Percentiles rank a stretch among this genome's conserved stretches.
Conservation (phyloP, 2,797 vertebrate genomes). For the Halcyon chelicuti region DNA sequence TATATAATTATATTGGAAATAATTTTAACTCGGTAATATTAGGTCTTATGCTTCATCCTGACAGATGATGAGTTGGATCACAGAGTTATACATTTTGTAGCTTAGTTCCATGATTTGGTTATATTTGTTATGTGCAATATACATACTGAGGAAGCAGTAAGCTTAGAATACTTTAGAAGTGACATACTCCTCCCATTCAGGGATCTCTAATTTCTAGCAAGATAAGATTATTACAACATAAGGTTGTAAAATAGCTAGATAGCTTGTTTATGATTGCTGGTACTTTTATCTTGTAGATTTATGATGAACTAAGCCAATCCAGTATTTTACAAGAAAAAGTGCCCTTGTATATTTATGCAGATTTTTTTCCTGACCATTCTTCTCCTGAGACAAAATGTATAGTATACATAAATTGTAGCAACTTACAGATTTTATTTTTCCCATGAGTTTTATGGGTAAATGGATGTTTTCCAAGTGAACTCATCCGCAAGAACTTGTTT, state of each 20-base stretch:
- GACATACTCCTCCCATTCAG: neutral
- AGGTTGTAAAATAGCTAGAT: neutral
- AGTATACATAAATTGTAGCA: neutral
- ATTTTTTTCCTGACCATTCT: neutral
- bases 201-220: neutral
- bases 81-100: neutral
- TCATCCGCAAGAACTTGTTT: neutral
- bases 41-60: neutral
- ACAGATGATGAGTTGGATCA: neutral
- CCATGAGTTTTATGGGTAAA: neutral
- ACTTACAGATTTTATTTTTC: neutral
- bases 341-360: neutral
- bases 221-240: neutral
- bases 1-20: neutral
- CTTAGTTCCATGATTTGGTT: neutral
- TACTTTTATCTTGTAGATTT: neutral
- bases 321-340: neutral
- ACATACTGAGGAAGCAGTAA: neutral
- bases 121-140: neutral
- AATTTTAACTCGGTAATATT: neutral
- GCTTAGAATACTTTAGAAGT: neutral
- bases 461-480: slow-evolving; percentile 12
- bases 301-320: neutral
- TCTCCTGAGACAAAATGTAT: neutral
- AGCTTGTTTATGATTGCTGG: neutral